Conservation (phyloP, 2,888 invertebrate species). For the Caenorhabditis angaria region DNA sequence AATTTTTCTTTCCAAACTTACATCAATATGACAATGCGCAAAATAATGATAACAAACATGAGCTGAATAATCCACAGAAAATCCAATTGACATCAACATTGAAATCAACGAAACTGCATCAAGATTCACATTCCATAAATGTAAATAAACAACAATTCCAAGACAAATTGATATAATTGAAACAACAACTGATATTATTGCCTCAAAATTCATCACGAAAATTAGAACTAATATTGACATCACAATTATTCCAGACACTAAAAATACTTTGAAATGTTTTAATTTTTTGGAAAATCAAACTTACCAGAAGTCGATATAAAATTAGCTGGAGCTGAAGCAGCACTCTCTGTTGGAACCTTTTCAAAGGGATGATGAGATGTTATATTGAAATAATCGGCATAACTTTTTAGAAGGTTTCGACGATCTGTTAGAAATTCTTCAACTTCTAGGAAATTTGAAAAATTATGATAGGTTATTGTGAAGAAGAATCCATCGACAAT, state of each 20-base stretch:
- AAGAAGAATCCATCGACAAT: conserved; percentile 67
- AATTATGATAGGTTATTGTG: conserved; percentile 66
- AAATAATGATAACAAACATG: conserved; percentile 70
- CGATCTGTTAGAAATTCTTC: conserved; percentile 58
- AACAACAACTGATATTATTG: conserved; percentile 67
- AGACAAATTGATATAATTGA: conserved; percentile 68
- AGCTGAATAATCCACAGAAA: conserved; percentile 54
- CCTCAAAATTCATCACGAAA: conserved; percentile 67
- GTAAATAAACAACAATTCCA: conserved; percentile 65
- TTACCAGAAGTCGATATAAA: conserved; percentile 65
- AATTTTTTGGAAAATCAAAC: not conserved
- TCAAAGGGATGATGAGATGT: conserved; percentile 69
- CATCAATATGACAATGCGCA: conserved; percentile 54
- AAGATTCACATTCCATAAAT: conserved; percentile 68
- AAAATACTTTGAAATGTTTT: conserved; percentile 22
- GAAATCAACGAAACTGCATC: conserved; percentile 69
- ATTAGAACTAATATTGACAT: conserved; percentile 69
- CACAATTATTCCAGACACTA: conserved; percentile 65
- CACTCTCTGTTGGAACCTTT: conserved; percentile 66
- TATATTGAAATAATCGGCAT: conserved; percentile 58
- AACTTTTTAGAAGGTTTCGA: conserved; percentile 54
- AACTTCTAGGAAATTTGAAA: conserved; percentile 65
- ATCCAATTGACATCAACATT: conserved; percentile 70
- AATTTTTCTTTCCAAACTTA: conserved; percentile 10
- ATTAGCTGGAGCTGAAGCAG: conserved; percentile 67